Conservation (phyloP, 2,888 invertebrate species). For the Agrotis clavis region DNA sequence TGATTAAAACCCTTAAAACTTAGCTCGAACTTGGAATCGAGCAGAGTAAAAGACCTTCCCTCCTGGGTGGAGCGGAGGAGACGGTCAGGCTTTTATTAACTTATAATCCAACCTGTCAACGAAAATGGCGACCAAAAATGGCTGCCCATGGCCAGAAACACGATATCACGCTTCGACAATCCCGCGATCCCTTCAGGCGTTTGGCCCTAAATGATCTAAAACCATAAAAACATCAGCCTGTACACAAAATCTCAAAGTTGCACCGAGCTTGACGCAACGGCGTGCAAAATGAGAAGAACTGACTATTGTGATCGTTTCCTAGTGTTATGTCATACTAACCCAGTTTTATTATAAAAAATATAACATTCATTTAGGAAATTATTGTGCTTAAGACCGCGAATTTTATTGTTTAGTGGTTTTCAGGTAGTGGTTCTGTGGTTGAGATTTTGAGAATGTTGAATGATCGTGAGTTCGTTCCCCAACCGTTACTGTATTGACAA, state of each 20-base stretch:
- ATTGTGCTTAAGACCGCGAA: constrained; percentile 45
- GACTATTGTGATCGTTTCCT: constrained; percentile 79
- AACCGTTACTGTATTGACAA: background rate
- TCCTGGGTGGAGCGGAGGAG: too few relatives aligned
- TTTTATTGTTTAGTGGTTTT: constrained; percentile 25
- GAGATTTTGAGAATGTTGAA: background rate
- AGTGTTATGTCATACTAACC: constrained; percentile 76
- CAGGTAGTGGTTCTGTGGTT: background rate
- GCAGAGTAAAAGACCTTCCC: too few relatives aligned
- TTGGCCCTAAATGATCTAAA: background rate
- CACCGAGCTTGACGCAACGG: constrained; percentile 82
- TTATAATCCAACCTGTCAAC: too few relatives aligned
- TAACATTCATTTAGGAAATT: constrained; percentile 50
- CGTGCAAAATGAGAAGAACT: constrained; percentile 86
- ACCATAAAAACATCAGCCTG: constrained; percentile 67
- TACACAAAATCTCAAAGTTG: constrained; percentile 78
- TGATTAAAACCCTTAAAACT: background rate
- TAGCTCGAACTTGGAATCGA: background rate
- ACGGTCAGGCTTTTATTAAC: too few relatives aligned
- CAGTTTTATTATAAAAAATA: constrained; percentile 57
- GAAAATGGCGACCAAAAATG: too few relatives aligned
- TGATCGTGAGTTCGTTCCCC: constrained; percentile 2
- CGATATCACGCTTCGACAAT: too few relatives aligned
- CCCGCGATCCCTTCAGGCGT: too few relatives aligned
- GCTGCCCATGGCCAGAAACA: too few relatives aligned